Evolutionary conservation across 2,797 vertebrate species (phyloP).

Genomic region (Parauchenoglanis punctatus): DNA sequence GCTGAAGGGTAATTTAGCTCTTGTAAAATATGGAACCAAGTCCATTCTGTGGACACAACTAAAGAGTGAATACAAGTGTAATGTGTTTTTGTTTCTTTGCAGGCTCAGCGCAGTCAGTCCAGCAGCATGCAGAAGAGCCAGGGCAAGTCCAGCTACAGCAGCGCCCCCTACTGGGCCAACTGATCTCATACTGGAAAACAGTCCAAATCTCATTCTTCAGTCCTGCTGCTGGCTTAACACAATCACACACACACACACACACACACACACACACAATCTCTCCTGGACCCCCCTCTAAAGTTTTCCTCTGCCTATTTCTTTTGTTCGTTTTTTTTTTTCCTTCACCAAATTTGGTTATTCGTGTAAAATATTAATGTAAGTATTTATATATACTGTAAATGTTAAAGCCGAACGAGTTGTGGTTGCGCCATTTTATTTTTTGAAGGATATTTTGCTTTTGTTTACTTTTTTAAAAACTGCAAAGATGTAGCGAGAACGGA

Average conservation of each 20-base stretch:
- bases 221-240: constrained; percentile 47
- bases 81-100: constrained; percentile 32
- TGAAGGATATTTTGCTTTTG: constrained; percentile 78
- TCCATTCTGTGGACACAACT: background rate
- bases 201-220: constrained; percentile 61
- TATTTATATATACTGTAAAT: constrained; percentile 96
- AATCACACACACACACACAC: constrained; percentile 2
- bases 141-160: constrained; percentile 91
- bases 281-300: constrained; percentile 69
- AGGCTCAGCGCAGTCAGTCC: constrained; percentile 93
- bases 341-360: constrained; percentile 77
- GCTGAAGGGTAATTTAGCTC: too few relatives aligned
- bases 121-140: constrained; percentile 94
- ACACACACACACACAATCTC: constrained; percentile 11
- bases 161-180: constrained; percentile 96
- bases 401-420: constrained; percentile 89
- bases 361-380: constrained; percentile 99
- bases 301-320: constrained; percentile 80
- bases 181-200: constrained; percentile 67
- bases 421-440: constrained; percentile 84
- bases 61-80: background rate
- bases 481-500: constrained; percentile 74
- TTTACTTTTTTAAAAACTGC: constrained; percentile 80
- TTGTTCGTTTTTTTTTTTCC: constrained; percentile 77
- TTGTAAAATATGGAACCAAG: background rate